Conservation (phyloP, 2,797 vertebrate genomes). For the Zenarchopterus dispar region DNA sequence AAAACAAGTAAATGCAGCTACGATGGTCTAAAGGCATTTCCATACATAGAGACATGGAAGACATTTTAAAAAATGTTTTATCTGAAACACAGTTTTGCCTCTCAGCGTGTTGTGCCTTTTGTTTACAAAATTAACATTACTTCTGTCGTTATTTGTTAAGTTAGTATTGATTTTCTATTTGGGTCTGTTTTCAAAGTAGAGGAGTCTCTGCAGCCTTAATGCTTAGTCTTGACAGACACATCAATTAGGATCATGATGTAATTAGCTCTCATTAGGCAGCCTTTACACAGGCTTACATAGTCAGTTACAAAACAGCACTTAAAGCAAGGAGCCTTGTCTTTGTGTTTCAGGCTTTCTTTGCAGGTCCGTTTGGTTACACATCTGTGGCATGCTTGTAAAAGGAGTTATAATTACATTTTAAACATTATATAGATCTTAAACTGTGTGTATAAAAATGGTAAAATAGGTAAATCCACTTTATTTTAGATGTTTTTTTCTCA, state of each 20-base stretch:
- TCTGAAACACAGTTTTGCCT: background rate
- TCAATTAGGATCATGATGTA: conserved; percentile 63
- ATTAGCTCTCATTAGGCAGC: conserved; percentile 65
- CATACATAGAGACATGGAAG: too few species aligned
- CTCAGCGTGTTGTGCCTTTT: background rate
- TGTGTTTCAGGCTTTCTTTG: conserved; percentile 15
- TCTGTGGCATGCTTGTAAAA: background rate
- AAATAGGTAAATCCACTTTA: too few species aligned
- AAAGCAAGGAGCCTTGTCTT: conserved; percentile 24
- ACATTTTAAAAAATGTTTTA: too few species aligned
- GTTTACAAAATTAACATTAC: conserved; percentile 4
- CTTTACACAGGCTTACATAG: conserved; percentile 38
- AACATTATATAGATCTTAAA: too few species aligned
- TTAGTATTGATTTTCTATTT: conserved; percentile 19
- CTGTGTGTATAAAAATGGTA: too few species aligned
- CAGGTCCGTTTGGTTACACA: background rate
- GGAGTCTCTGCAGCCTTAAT: conserved; percentile 31
- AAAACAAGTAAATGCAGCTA: too few species aligned
- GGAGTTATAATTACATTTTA: too few species aligned
- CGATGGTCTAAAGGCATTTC: too few species aligned
- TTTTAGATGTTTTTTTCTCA: too few species aligned
- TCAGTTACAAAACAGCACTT: conserved; percentile 36
- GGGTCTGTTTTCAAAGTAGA: conserved; percentile 27
- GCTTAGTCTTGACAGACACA: conserved; percentile 50
- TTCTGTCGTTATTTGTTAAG: conserved; percentile 13